Evolutionary conservation across 2,888 invertebrate species (phyloP).

Genomic region (Camponotus fellah): DNA sequence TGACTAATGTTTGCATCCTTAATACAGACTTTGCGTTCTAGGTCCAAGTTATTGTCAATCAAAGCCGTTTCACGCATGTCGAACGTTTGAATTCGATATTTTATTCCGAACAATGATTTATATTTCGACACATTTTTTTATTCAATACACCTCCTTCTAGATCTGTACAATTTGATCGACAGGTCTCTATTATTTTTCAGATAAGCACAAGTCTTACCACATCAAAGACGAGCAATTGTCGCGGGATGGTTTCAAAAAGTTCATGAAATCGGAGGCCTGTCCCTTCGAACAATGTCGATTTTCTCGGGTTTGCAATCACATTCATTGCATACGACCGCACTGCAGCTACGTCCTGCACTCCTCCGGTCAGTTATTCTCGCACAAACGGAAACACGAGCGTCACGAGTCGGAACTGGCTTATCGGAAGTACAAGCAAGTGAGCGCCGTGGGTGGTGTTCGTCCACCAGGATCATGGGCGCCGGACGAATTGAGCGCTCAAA

Average conservation of each 20-base stretch:
- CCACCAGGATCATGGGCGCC: conserved; percentile 82
- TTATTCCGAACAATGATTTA: not conserved
- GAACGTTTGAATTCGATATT: not conserved
- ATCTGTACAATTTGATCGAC: not conserved
- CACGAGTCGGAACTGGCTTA: conserved; percentile 96
- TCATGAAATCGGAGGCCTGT: conserved; percentile 98
- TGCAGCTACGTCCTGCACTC: conserved; percentile 99
- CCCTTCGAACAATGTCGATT: conserved; percentile 97
- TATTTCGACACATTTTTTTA: not conserved
- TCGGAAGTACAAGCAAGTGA: conserved; percentile 90
- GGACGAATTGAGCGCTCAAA: conserved; percentile 80
- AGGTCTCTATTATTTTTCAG: conserved; percentile 87
- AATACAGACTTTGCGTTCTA: not conserved
- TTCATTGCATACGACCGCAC: conserved; percentile 98
- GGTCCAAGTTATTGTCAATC: not conserved
- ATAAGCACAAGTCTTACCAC: conserved; percentile 99
- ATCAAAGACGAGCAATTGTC: conserved; percentile 98
- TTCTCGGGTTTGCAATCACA: conserved; percentile 98
- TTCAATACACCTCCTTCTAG: not conserved
- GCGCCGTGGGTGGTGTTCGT: conserved; percentile 86
- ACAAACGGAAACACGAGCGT: conserved; percentile 98
- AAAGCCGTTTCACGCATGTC: not conserved
- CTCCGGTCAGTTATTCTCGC: conserved; percentile 98
- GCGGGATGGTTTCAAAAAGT: conserved; percentile 99
- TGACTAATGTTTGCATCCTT: conserved; percentile 6